phyloP scores from a whole-genome alignment of 2,888 invertebrate species.

The Notodonta ziczac region DNA sequence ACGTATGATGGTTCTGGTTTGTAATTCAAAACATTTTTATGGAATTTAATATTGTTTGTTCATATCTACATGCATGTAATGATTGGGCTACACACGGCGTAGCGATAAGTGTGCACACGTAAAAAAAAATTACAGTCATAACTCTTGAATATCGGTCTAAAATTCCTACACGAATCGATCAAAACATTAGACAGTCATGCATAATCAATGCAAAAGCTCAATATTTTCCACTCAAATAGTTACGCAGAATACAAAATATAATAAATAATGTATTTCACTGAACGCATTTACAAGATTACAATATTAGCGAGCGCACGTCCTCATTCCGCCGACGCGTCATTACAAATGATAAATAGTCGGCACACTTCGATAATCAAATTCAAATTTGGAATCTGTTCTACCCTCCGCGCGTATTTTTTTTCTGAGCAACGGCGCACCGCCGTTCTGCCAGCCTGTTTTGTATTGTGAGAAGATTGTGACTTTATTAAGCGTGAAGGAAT shows the following conservation, averaged over 20 bases:
- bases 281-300: slow-evolving; percentile 82
- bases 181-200: slow-evolving; percentile 56
- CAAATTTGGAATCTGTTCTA: slow-evolving; percentile 84
- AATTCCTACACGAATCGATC: slow-evolving; percentile 38
- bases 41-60: too few relatives aligned
- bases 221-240: slow-evolving; percentile 77
- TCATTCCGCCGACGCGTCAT: slow-evolving; percentile 72
- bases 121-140: too few relatives aligned
- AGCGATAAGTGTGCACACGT: too few relatives aligned
- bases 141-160: slow-evolving; percentile 36
- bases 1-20: too few relatives aligned
- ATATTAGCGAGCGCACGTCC: slow-evolving; percentile 78
- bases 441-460: slow-evolving; percentile 67
- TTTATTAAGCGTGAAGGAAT: slow-evolving; percentile 82
- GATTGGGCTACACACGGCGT: too few relatives aligned
- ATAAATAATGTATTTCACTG: slow-evolving; percentile 75
- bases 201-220: slow-evolving; percentile 70
- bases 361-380: slow-evolving; percentile 85
- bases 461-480: slow-evolving; percentile 83
- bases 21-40: too few relatives aligned
- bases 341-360: slow-evolving; percentile 83
- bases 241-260: slow-evolving; percentile 59
- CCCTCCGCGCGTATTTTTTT: slow-evolving; percentile 65
- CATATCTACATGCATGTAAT: too few relatives aligned
- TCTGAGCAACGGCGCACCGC: slow-evolving; percentile 58